Evolutionary conservation across 2,797 vertebrate species (phyloP).

Genomic region (Stomatorhinus walkeri): DNA sequence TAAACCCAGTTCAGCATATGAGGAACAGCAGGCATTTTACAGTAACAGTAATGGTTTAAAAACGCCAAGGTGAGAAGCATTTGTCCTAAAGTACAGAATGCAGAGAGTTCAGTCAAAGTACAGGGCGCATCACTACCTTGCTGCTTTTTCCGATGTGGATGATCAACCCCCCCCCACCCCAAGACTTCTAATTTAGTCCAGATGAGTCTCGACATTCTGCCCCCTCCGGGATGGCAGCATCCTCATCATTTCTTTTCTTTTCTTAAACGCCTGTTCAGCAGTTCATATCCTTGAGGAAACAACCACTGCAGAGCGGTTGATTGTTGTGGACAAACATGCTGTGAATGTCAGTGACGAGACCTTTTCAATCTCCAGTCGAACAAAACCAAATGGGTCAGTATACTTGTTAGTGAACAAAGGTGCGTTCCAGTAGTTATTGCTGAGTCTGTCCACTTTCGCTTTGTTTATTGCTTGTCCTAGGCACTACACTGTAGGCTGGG

Average conservation of each 20-base stretch:
- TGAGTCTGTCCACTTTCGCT: slow-evolving; percentile 12
- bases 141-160: slow-evolving; percentile 11
- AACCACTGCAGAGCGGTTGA: not conserved
- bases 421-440: slow-evolving; percentile 29
- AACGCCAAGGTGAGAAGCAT: slow-evolving; percentile 29
- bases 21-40: not conserved
- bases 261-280: not conserved
- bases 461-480: slow-evolving; percentile 24
- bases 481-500: not conserved
- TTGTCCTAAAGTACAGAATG: slow-evolving; percentile 42
- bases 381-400: not conserved
- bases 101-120: slow-evolving; percentile 26
- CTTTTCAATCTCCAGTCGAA: not conserved
- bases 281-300: slow-evolving; percentile 18
- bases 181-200: not conserved
- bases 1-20: not conserved
- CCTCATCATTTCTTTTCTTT: not conserved
- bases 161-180: not conserved
- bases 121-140: slow-evolving; percentile 4
- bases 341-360: not conserved
- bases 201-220: not conserved
- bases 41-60: not conserved
- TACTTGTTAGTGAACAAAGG: slow-evolving; percentile 9
- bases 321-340: not conserved
- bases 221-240: not conserved